Evolutionary conservation across 1,140 invertebrate genomes (phyloP).

Genomic region (Grapholita molesta): DNA sequence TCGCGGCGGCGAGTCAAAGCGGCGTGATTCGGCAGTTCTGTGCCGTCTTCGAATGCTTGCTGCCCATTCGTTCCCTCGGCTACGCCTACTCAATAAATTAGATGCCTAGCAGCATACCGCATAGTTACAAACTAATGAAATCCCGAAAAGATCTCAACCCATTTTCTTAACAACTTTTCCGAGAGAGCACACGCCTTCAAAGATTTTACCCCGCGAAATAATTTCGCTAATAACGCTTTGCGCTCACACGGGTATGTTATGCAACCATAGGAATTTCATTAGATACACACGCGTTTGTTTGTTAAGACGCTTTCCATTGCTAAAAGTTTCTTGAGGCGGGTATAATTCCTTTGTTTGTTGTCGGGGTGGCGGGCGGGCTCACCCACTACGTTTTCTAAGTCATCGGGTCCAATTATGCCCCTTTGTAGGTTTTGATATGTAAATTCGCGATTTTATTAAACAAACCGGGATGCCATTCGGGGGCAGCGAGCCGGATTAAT

Average conservation of each 20-base stretch:
- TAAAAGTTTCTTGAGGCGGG: conserved; percentile 78
- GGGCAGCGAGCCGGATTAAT: conserved; percentile 75
- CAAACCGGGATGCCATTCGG: conserved; percentile 76
- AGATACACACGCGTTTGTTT: conserved; percentile 78
- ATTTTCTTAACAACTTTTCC: conserved; percentile 78
- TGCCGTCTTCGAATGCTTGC: conserved; percentile 70
- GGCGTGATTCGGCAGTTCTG: conserved; percentile 72
- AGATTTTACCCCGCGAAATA: conserved; percentile 73
- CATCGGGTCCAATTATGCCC: conserved; percentile 76
- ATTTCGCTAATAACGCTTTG: conserved; percentile 73
- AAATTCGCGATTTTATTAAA: conserved; percentile 77
- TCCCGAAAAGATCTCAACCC: conserved; percentile 74
- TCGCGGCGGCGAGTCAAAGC: conserved; percentile 70
- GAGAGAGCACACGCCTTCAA: conserved; percentile 74
- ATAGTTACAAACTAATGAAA: conserved; percentile 77
- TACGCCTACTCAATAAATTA: conserved; percentile 76
- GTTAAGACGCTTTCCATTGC: conserved; percentile 78
- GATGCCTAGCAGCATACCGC: conserved; percentile 66
- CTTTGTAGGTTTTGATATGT: conserved; percentile 78
- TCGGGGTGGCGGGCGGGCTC: conserved; percentile 58
- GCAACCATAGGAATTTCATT: conserved; percentile 78
- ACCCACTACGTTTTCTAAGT: conserved; percentile 76
- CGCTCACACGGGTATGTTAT: conserved; percentile 72
- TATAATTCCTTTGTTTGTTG: conserved; percentile 78
- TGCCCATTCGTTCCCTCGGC: conserved; percentile 73